These are phyloP conservation scores for Wiebesia pumilae DNA, from an alignment of 1,140 invertebrate genomes.

Conservation along the genomic window DNA sequence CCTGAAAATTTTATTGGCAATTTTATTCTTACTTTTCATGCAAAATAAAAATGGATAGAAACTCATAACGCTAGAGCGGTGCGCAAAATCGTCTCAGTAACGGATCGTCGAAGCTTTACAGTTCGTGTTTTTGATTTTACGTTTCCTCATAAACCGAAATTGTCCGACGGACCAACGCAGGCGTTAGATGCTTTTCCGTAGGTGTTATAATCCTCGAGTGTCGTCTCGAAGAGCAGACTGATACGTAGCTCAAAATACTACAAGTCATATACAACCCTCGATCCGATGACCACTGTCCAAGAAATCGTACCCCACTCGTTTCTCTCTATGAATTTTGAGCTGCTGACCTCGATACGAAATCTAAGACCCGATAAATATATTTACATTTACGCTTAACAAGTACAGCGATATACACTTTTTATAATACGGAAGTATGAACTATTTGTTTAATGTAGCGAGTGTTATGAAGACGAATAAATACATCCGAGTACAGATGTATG, in stretches of 20 bases:
- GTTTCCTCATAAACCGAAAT: slow-evolving; percentile 63
- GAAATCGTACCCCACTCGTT: slow-evolving; percentile 27
- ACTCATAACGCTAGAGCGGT: not conserved
- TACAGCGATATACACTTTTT: not conserved
- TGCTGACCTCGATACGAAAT: not conserved
- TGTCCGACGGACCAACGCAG: slow-evolving; percentile 57
- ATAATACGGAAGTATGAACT: not conserved
- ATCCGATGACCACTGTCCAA: slow-evolving; percentile 44
- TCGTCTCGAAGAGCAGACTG: slow-evolving; percentile 15
- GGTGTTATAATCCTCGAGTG: slow-evolving; percentile 44
- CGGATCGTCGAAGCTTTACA: slow-evolving; percentile 59
- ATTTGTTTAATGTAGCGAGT: too few species aligned
- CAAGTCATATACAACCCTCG: not conserved
- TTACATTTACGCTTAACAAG: not conserved
- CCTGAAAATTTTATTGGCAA: not conserved
- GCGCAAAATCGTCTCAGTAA: slow-evolving; percentile 52
- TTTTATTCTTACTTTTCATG: slow-evolving; percentile 17
- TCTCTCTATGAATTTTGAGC: slow-evolving; percentile 36
- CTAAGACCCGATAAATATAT: not conserved
- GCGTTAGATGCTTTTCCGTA: slow-evolving; percentile 50
- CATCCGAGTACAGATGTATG: too few species aligned
- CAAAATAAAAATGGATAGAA: slow-evolving; percentile 28
- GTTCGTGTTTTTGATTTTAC: slow-evolving; percentile 66
- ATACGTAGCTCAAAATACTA: slow-evolving; percentile 21
- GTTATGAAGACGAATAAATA: too few species aligned